Base-by-base conservation (phyloP, 2,888 invertebrate genomes). In the Tachina fera region DNA sequence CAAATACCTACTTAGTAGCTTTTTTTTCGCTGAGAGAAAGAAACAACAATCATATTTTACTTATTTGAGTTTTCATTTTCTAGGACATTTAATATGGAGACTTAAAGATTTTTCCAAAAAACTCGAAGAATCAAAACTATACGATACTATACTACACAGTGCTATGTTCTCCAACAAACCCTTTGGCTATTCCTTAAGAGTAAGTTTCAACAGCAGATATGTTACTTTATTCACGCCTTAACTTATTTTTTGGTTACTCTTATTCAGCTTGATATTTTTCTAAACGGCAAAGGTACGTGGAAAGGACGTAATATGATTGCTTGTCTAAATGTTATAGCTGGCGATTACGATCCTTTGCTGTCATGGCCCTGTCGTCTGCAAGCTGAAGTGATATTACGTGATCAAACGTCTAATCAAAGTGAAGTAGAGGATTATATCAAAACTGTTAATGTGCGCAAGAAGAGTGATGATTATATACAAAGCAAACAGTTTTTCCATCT, bases 241-340 rank as follows among this genome's bases (percentile, higher is more conserved):
- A 31, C 6, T 51, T 22, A 6, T 14, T 41, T n/a, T 47, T 39
- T 45, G n/a, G 13, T 49, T 47, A 10, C 1, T 51, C 16, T 88
- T 10, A 88, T 6, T 43, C 89, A 96, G 96, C 93, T 96, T 39
- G 95, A 96, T 88, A 91, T 96, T 1, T 94, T 95, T 90, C 91
- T 96, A 41, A 96, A 96, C 90, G 96, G 96, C 9, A 94, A 95
- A 70, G 96, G 96, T 49, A 96, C 95, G 86, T 96, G 96, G 96
- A 95, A 94, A 89, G 96, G 96, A 0, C 94, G 96, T 0, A 95
- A 96, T 90, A 91, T 96, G 68, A 95, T 96, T 58, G 94, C 95
- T 10, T 95, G 95, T 0, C 93, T 96, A 58, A 94, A 95, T 63
- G 94, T 96, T 1, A 93, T 96, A 45, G 94, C 94, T 3, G 96